Evolutionary conservation across 2,797 vertebrate species (phyloP).

Genomic region (Nothura maculosa): DNA sequence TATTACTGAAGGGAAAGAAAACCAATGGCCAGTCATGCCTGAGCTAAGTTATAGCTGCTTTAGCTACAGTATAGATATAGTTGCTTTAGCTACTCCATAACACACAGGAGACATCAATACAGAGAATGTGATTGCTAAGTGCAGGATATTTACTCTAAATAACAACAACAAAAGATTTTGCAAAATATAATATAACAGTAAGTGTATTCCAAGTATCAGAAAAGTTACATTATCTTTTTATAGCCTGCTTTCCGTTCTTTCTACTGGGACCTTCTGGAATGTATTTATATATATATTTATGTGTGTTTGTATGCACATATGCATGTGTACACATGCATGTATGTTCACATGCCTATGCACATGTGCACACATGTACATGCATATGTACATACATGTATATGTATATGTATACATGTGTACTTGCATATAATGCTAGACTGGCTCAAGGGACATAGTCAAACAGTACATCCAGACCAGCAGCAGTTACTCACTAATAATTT

Average conservation of each 20-base stretch:
- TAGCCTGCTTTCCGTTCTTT: background rate
- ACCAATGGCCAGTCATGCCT: background rate
- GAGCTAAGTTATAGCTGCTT: background rate
- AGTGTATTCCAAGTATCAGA: background rate
- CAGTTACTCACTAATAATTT: background rate
- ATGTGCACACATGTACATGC: too few relatives aligned
- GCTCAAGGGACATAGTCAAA: background rate
- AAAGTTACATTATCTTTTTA: background rate
- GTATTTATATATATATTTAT: too few relatives aligned
- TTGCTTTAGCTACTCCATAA: background rate
- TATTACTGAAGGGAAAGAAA: background rate
- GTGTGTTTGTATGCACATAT: too few relatives aligned
- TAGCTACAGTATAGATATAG: background rate
- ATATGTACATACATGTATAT: too few relatives aligned
- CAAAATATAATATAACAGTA: background rate
- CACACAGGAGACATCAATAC: background rate
- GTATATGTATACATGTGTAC: too few relatives aligned
- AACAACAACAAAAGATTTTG: background rate
- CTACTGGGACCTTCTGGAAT: background rate
- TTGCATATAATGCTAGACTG: background rate
- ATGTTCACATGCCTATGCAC: too few relatives aligned
- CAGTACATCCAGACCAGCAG: background rate
- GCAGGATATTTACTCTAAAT: background rate
- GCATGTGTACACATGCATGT: too few relatives aligned
- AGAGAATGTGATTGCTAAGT: background rate